Base-by-base conservation (phyloP, 2,888 invertebrate genomes). In the Bugulina stolonifera region DNA sequence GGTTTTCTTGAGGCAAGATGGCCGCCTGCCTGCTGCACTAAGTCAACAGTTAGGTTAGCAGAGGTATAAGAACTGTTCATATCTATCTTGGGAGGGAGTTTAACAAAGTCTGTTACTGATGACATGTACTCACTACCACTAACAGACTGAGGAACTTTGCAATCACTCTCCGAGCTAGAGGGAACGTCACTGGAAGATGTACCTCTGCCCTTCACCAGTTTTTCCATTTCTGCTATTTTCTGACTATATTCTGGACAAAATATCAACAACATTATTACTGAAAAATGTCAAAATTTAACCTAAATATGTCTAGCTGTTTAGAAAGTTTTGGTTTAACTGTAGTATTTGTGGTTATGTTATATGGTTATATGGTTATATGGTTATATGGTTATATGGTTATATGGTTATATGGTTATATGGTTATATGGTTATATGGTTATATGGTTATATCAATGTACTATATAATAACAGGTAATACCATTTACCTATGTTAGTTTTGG, bases 401-500 rank as follows among this genome's bases (percentile, higher is more conserved):
- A n/a, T n/a, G n/a, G n/a, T n/a, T n/a, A n/a, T n/a, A n/a, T n/a
- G n/a, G n/a, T n/a, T n/a, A n/a, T n/a, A n/a, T n/a, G n/a, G n/a
- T n/a, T n/a, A n/a, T n/a, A n/a, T n/a, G n/a, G n/a, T n/a, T n/a
- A n/a, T n/a, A n/a, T n/a, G n/a, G n/a, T n/a, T n/a, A n/a, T n/a
- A n/a, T n/a, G n/a, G n/a, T n/a, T n/a, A n/a, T n/a, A n/a, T n/a
- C n/a, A n/a, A n/a, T n/a, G n/a, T n/a, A n/a, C n/a, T n/a, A n/a
- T n/a, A n/a, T n/a, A n/a, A n/a, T n/a, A n/a, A n/a, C n/a, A n/a
- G n/a, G n/a, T n/a, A n/a, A n/a, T n/a, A n/a, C n/a, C n/a, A n/a
- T n/a, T 55, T 64, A 64, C 64, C 64, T 64, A 64, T 25, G n/a
- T 64, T 64, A 32, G 64, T 25, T 34, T 64, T 25, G 32, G 64